Percentiles rank a stretch among this genome's conserved stretches.
Conservation (phyloP, 2,113 vertebrate species). For the Ia io region DNA sequence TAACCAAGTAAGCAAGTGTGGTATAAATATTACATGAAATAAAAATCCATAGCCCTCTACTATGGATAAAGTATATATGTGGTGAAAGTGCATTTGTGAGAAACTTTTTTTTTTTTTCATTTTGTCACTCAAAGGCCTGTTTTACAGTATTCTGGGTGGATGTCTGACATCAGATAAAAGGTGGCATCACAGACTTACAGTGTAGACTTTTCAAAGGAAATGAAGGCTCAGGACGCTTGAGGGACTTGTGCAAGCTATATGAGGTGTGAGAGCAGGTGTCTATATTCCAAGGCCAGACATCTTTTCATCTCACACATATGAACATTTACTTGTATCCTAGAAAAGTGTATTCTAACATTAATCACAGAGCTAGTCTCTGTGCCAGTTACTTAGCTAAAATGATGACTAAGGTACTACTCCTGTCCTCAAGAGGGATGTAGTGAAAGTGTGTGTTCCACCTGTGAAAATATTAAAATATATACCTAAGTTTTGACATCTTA, state of each 20-base stretch:
- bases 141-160: background rate
- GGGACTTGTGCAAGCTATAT: background rate
- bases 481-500: background rate
- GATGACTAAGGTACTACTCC: background rate
- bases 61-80: background rate
- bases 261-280: background rate
- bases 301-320: background rate
- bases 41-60: background rate
- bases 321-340: background rate
- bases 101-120: background rate
- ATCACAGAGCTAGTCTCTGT: background rate
- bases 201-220: background rate
- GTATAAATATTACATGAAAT: constrained; percentile 14
- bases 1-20: background rate
- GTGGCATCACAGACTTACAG: background rate
- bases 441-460: background rate
- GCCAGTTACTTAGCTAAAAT: background rate
- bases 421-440: background rate
- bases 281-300: background rate
- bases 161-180: background rate
- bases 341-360: background rate
- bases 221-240: background rate
- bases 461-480: background rate
- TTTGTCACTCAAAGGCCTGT: background rate
- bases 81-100: background rate